phyloP scores from a whole-genome alignment of 2,797 vertebrate species.

The Triplophysa bombifrons region DNA sequence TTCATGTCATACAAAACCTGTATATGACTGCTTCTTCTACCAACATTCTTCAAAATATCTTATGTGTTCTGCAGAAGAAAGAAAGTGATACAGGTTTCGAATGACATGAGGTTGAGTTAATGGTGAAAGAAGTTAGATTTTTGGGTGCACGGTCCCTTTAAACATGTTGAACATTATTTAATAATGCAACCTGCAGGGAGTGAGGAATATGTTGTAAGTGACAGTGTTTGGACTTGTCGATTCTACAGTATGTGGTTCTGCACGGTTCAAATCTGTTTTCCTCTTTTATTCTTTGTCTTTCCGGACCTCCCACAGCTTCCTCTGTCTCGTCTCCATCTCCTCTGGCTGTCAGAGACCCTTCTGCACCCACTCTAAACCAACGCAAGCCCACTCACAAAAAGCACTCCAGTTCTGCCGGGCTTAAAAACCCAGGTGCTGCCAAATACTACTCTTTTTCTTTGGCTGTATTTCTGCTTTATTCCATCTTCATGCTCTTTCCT shows the following conservation, averaged over 20 bases:
- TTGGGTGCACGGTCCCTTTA: too few relatives aligned
- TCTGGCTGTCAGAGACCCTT: constrained; percentile 60
- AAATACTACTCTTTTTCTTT: background rate
- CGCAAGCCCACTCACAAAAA: constrained; percentile 65
- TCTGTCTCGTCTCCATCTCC: constrained; percentile 51
- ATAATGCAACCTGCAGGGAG: too few relatives aligned
- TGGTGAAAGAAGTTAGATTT: too few relatives aligned
- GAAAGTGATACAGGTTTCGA: too few relatives aligned
- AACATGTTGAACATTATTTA: too few relatives aligned
- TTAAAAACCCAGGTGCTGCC: constrained; percentile 68
- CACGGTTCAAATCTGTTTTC: constrained; percentile 30
- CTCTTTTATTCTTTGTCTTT: constrained; percentile 28
- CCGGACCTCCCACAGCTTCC: constrained; percentile 40
- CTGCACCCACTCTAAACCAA: constrained; percentile 48
- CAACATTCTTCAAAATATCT: too few relatives aligned
- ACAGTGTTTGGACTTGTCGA: too few relatives aligned
- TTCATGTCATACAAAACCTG: background rate
- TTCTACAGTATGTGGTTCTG: too few relatives aligned
- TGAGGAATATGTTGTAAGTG: too few relatives aligned
- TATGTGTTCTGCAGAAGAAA: too few relatives aligned
- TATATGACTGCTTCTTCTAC: background rate
- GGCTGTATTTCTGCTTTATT: constrained; percentile 28
- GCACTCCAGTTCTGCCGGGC: constrained; percentile 56
- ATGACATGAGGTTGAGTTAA: too few relatives aligned
- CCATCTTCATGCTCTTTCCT: background rate